Evolutionary conservation across 92 coral and sea anemone genomes (phyloP).

Genomic region (Virgularia gustaviana): DNA sequence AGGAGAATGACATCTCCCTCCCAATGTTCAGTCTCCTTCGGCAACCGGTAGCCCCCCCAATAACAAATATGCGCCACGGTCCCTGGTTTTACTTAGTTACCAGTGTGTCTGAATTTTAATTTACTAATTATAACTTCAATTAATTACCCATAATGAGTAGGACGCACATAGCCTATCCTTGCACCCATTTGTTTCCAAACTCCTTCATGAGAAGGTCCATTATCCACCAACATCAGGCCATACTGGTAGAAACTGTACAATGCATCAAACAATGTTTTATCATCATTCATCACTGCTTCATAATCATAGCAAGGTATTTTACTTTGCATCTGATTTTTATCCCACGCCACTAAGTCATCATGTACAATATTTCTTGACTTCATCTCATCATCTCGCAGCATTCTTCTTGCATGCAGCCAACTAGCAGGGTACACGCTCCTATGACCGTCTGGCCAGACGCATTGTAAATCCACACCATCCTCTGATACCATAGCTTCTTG

Average conservation of each 20-base stretch:
- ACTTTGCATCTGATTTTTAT: conserved; percentile 47
- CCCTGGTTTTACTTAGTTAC: too few relatives aligned
- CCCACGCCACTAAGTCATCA: conserved; percentile 64
- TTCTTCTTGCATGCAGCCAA: conserved; percentile 24
- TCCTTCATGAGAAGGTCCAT: conserved; percentile 65
- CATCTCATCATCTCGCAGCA: conserved; percentile 21
- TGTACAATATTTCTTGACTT: conserved; percentile 29
- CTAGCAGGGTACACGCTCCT: conserved; percentile 9
- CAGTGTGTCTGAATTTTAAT: too few relatives aligned
- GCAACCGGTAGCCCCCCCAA: too few relatives aligned
- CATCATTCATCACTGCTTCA: conserved; percentile 57
- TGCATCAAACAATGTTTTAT: conserved; percentile 56
- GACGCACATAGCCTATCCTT: conserved; percentile 1
- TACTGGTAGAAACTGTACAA: conserved; percentile 54
- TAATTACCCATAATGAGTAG: conserved; percentile 21
- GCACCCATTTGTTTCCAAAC: background rate
- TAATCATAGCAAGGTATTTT: conserved; percentile 59
- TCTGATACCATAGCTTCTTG: background rate
- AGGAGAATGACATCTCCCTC: too few relatives aligned
- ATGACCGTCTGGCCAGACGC: conserved; percentile 35
- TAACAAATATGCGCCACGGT: too few relatives aligned
- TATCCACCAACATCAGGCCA: conserved; percentile 65
- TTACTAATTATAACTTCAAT: too few relatives aligned
- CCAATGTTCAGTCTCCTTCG: too few relatives aligned
- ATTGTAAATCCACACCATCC: conserved; percentile 15